A percentile compares a stretch with the other conserved stretches of the same genome.
Conservation (phyloP, 1,140 invertebrate genomes). For the Drosophila kohkoa region DNA sequence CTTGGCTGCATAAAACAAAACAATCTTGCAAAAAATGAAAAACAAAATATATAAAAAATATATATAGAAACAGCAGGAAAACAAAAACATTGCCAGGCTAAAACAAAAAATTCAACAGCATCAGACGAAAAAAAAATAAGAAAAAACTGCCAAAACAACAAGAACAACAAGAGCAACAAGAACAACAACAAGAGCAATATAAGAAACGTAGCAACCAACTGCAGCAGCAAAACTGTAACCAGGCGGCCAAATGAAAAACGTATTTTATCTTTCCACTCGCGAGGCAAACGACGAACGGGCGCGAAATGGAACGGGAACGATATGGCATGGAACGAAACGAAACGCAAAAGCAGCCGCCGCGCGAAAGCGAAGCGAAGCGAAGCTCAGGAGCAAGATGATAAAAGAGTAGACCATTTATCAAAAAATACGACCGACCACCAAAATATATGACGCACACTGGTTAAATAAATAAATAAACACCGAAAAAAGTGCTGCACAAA, state of each 20-base stretch:
- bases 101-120: slow-evolving; percentile 74
- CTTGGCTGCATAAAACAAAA: slow-evolving; percentile 72
- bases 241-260: slow-evolving; percentile 74
- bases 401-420: slow-evolving; percentile 81
- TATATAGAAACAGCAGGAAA: slow-evolving; percentile 34
- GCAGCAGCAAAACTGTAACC: slow-evolving; percentile 69
- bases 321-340: slow-evolving; percentile 24
- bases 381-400: slow-evolving; percentile 80
- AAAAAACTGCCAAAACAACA: slow-evolving; percentile 28
- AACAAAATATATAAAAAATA: slow-evolving; percentile 23
- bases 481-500: slow-evolving; percentile 17
- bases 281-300: slow-evolving; percentile 63
- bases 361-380: slow-evolving; percentile 30
- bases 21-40: slow-evolving; percentile 50
- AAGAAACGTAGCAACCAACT: slow-evolving; percentile 61
- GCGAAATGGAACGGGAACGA: slow-evolving; percentile 12
- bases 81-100: slow-evolving; percentile 49
- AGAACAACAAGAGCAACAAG: slow-evolving; percentile 21
- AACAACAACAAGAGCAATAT: slow-evolving; percentile 26
- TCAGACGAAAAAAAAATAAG: slow-evolving; percentile 49
- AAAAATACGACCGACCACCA: slow-evolving; percentile 59
- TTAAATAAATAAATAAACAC: slow-evolving; percentile 18
- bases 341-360: slow-evolving; percentile 58
- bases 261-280: slow-evolving; percentile 79
- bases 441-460: slow-evolving; percentile 73